phyloP scores from a whole-genome alignment of 2,888 invertebrate genomes.

The Catocala nupta region DNA sequence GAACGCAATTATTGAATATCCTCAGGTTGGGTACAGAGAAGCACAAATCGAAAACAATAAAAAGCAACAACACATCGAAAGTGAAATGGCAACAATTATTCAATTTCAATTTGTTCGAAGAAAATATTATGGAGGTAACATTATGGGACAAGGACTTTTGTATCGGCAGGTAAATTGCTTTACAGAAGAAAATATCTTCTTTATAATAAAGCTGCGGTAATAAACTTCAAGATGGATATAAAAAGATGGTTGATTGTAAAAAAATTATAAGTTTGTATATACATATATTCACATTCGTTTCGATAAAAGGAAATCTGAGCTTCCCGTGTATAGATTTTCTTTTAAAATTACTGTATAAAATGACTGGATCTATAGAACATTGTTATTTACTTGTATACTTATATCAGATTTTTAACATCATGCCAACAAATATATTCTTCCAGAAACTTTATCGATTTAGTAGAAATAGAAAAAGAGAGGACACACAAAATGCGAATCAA shows the following conservation, averaged over 20 bases:
- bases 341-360: no score
- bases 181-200: neutral
- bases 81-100: constrained; percentile 98
- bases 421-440: constrained; percentile 42
- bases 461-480: constrained; percentile 92
- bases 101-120: constrained; percentile 96
- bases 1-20: constrained; percentile 19
- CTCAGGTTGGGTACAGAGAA: constrained; percentile 96
- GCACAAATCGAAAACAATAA: constrained; percentile 95
- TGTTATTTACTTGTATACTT: no score
- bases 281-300: no score
- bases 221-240: neutral
- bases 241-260: neutral
- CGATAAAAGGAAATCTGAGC: no score
- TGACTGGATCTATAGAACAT: no score
- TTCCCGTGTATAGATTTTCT: no score
- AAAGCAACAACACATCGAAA: constrained; percentile 77
- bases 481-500: constrained; percentile 95
- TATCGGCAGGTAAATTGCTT: constrained; percentile 82
- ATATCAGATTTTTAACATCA: neutral
- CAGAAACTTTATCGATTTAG: constrained; percentile 91
- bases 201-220: neutral
- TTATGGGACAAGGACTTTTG: constrained; percentile 93
- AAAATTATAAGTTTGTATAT: neutral
- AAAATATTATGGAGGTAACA: constrained; percentile 94